Percentiles rank a stretch among this genome's conserved stretches.
These are phyloP conservation scores for Tolmerus cingulatus DNA, from an alignment of 2,888 invertebrate species.

Conservation along the genomic window DNA sequence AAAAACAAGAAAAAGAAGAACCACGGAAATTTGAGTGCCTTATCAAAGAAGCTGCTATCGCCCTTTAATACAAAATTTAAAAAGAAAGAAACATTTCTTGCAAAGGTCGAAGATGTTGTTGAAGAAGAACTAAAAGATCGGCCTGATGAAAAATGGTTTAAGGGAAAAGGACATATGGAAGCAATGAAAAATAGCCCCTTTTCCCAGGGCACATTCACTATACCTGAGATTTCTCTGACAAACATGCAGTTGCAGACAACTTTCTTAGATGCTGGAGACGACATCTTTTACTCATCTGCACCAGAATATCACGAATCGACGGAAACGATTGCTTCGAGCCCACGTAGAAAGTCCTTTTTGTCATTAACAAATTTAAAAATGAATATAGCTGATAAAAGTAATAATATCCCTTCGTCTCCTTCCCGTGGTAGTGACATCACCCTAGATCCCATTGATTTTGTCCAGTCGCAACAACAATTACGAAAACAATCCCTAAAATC, in stretches of 20 bases:
- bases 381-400: not conserved
- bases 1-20: slow-evolving; percentile 54
- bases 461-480: not conserved
- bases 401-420: slow-evolving; percentile 19
- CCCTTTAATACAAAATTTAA: slow-evolving; percentile 50
- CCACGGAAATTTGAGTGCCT: slow-evolving; percentile 61
- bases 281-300: slow-evolving; percentile 45
- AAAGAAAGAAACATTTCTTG: not conserved
- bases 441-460: not conserved
- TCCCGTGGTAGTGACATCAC: not conserved
- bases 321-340: not conserved
- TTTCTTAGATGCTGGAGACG: not conserved
- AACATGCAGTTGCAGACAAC: not conserved
- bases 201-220: not conserved
- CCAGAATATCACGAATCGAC: slow-evolving; percentile 40
- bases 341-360: slow-evolving; percentile 32
- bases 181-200: slow-evolving; percentile 45
- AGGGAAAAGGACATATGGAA: slow-evolving; percentile 46
- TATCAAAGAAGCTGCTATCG: slow-evolving; percentile 51
- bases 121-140: not conserved
- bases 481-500: not conserved
- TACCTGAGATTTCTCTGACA: not conserved
- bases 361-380: slow-evolving; percentile 45
- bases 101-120: not conserved
- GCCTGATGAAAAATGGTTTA: slow-evolving; percentile 48